Percentiles rank a stretch among this genome's conserved stretches.
Conservation (phyloP, 2,797 vertebrate genomes). For the Orientallactaga sibirica region DNA sequence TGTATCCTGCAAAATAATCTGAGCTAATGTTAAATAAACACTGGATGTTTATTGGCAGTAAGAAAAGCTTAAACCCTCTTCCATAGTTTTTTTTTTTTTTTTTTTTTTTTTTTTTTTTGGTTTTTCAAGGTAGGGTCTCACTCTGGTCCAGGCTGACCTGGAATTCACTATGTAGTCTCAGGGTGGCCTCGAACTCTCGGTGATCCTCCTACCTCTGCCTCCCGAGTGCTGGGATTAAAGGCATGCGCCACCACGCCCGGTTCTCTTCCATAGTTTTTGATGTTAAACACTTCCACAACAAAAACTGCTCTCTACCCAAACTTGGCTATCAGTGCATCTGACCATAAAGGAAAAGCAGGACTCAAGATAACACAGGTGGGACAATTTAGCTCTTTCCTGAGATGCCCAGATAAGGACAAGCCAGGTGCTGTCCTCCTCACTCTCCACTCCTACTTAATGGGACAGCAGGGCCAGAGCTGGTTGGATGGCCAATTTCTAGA, state of each 20-base stretch:
- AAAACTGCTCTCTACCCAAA: neutral
- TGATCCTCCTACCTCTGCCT: too few species aligned
- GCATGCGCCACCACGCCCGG: too few species aligned
- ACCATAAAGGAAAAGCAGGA: neutral
- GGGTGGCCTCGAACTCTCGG: too few species aligned
- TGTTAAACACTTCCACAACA: neutral
- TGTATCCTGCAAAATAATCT: neutral
- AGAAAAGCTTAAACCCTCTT: neutral
- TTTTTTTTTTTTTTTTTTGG: too few species aligned
- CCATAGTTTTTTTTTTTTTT: neutral
- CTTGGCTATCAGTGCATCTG: neutral
- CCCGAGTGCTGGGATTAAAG: too few species aligned
- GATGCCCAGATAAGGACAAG: neutral
- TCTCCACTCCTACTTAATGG: accelerated
- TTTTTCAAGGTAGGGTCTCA: too few species aligned
- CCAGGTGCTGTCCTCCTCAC: neutral
- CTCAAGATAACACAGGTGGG: neutral
- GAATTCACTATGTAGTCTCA: too few species aligned
- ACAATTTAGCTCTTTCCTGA: neutral
- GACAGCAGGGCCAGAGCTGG: neutral
- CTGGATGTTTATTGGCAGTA: neutral
- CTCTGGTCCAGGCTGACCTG: too few species aligned
- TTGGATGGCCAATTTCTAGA: neutral
- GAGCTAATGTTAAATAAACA: neutral
- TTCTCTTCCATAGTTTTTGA: neutral